Base-by-base conservation (phyloP, 64 coral and sea anemone genomes). In the Montipora sp. region DNA sequence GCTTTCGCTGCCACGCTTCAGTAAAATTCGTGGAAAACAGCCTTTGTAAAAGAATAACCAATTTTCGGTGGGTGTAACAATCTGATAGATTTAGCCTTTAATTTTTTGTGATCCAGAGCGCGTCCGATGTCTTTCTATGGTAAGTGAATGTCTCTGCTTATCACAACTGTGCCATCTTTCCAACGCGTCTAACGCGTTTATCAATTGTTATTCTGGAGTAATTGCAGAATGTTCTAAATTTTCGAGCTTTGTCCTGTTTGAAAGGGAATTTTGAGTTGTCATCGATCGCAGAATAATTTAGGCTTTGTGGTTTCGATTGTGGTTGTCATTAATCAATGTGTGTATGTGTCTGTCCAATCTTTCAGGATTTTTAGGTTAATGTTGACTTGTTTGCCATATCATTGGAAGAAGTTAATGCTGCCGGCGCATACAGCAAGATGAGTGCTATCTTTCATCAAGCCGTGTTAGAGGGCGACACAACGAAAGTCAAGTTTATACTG, bases 371-470 rank as follows among this genome's bases (percentile, higher is more conserved):
- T n/a, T 5, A 67, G 8, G 59, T 60, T 13, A 83, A 58, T 0
- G 53, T 57, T 57, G 53, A 57, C 6, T 57, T 57, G 53, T 6
- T 57, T 57, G 11, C 53, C 53, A 57, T 11, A 6, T 8, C 53
- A 57, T 6, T 11, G 82, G 58, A 65, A 82, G 1, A 12, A 59
- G 6, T 58, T 43, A 5, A 1, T 65, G 24, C 9, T 82, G 4
- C 16, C 7, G 18, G 5, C 61, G 47, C 68, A 46, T 3, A 21
- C 19, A 93, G 46, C 60, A 16, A 48, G 19, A 93, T 93, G 91
- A 67, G 83, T 63, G 91, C 61, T 36, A 73, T 93, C 36, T 93
- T 93, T 72, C 91, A 93, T 61, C 91, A 87, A 72, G 92, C 92
- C 44, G 87, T 94, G 2, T 46, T 94, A 6, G 92, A 84, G 48